phyloP scores from a whole-genome alignment of 2,888 invertebrate genomes.

The Neocrepidodera transversa region DNA sequence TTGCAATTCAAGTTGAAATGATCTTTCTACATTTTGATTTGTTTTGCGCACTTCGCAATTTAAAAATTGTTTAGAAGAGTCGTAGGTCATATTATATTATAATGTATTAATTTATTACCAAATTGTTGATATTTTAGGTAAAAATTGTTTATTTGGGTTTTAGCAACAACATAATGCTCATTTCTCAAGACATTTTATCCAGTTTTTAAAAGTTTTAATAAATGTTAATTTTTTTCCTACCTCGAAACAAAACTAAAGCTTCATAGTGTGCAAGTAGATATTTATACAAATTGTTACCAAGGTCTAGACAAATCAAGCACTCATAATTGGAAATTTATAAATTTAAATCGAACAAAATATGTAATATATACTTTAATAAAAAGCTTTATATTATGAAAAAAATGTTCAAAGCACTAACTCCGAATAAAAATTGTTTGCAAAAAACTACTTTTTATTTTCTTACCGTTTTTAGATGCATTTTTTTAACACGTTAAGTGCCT shows the following conservation, averaged over 20 bases:
- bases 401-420: conserved; percentile 49
- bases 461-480: too few relatives aligned
- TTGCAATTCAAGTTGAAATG: conserved; percentile 18
- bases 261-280: conserved; percentile 37
- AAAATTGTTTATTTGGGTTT: conserved; percentile 32
- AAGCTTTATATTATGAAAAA: conserved; percentile 48
- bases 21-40: conserved; percentile 11
- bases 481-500: too few relatives aligned
- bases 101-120: conserved; percentile 43
- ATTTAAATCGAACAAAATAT: conserved; percentile 38
- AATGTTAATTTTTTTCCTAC: conserved; percentile 35
- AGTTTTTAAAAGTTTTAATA: conserved; percentile 8
- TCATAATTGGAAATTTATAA: conserved; percentile 32
- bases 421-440: conserved; percentile 51
- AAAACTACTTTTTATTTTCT: conserved; percentile 32
- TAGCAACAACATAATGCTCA: conserved; percentile 29
- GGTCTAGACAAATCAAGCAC: conserved; percentile 44
- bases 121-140: conserved; percentile 42
- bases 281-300: conserved; percentile 40
- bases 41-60: conserved; percentile 26
- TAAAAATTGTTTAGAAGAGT: conserved; percentile 30
- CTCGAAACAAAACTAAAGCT: conserved; percentile 38
- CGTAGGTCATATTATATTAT: conserved; percentile 32
- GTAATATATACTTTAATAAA: conserved; percentile 47
- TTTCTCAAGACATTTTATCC: conserved; percentile 20